Evolutionary conservation across 92 coral and sea anemone species (phyloP), one percentile per base, ranked within the genome.

Genomic region (Parazoanthus darwini): DNA sequence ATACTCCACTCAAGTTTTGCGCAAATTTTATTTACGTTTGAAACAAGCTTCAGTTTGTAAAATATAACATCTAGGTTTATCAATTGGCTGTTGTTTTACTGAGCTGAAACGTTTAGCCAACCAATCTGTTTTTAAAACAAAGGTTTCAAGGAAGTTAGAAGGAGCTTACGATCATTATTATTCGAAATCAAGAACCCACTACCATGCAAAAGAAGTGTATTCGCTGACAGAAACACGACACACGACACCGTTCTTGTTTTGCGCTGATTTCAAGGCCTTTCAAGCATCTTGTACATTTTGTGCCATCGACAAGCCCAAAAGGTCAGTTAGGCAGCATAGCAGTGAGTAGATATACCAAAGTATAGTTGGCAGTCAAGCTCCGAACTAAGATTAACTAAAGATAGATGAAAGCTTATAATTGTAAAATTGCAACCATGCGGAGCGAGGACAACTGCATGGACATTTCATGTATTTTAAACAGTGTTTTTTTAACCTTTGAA

Each of bases 71-170:
- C n/a, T n/a, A n/a, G n/a, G n/a, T n/a, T n/a, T n/a, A n/a, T n/a
- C n/a, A n/a, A n/a, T n/a, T n/a, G n/a, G n/a, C n/a, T n/a, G n/a
- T n/a, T n/a, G n/a, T n/a, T n/a, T n/a, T n/a, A n/a, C 78, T n/a
- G 65, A 10, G 78, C 78, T 83, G 65, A 83, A 83, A 26, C 78
- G 78, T 83, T 68, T 68, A 83, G 77, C 59, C 38, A 39, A 18
- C 78, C 74, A 44, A 44, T 82, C 86, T 82, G 78, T 67, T 23
- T 67, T 36, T 26, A 35, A 68, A 43, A 68, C 44, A 68, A 11
- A 83, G 38, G 15, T 22, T 43, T 70, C 77, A 43, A 44, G 59
- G 6, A 54, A 43, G 51, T 70, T 18, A 83, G 18, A 82, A 43
- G 77, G 37, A 83, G 74, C 74, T 82, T 66, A 82, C 7, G 63